Evolutionary conservation across 2,797 vertebrate genomes (phyloP).

Genomic region (Cirrhinus molitorella): DNA sequence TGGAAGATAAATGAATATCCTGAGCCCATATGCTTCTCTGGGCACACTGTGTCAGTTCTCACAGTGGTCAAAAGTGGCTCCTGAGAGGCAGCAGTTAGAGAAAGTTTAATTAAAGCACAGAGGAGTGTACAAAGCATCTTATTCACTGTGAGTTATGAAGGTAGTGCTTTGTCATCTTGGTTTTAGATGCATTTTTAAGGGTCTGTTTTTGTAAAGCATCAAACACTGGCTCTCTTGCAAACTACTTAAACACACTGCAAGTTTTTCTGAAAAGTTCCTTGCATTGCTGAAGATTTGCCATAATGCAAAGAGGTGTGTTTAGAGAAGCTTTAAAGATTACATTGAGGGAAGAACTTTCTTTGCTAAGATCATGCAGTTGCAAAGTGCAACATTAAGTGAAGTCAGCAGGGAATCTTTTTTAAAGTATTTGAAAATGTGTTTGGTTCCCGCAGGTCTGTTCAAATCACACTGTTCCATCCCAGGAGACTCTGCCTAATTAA

Average conservation of each 20-base stretch:
- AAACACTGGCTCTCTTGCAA: not conserved
- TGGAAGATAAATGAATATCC: slow-evolving; percentile 36
- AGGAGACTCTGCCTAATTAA: slow-evolving; percentile 64
- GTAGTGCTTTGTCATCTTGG: not conserved
- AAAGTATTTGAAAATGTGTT: slow-evolving; percentile 55
- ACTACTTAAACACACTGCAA: not conserved
- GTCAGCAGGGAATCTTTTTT: slow-evolving; percentile 54
- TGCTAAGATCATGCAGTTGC: slow-evolving; percentile 21
- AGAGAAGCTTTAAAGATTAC: not conserved
- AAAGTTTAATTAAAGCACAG: slow-evolving; percentile 19
- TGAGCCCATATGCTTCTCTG: slow-evolving; percentile 3
- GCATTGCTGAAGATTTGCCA: not conserved
- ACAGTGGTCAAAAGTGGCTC: not conserved
- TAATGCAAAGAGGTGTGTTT: not conserved
- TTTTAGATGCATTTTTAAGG: not conserved
- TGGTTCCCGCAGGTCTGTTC: slow-evolving; percentile 48
- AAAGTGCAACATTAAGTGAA: slow-evolving; percentile 42
- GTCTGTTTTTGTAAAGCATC: not conserved
- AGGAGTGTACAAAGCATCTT: not conserved
- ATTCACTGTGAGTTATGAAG: slow-evolving; percentile 5
- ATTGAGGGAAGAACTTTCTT: slow-evolving; percentile 1
- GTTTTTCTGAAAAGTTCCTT: not conserved
- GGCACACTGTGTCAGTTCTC: not conserved
- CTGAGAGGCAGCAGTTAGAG: slow-evolving; percentile 1
- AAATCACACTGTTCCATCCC: slow-evolving; percentile 49